A percentile compares a stretch with the other conserved stretches of the same genome.
Conservation (phyloP, 2,888 invertebrate species). For the Tenthredo distinguenda region DNA sequence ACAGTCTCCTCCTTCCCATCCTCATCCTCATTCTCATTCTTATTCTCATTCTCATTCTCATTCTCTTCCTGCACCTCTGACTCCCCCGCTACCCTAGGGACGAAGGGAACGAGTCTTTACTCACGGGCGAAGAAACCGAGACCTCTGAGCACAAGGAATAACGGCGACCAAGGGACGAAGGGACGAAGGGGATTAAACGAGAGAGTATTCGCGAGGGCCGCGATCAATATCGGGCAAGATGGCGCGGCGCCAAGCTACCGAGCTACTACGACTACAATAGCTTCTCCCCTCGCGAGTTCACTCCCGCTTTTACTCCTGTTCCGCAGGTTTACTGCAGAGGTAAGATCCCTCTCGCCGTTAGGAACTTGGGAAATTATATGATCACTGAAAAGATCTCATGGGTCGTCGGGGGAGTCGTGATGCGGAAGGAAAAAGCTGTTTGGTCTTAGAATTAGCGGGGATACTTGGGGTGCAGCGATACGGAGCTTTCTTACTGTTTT, state of each 20-base stretch:
- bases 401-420: not conserved
- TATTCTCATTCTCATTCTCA: not conserved
- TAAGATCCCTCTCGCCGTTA: not conserved
- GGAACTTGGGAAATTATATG: not conserved
- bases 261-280: constrained; percentile 76
- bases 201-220: constrained; percentile 75
- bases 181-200: constrained; percentile 55
- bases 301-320: constrained; percentile 51
- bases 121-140: constrained; percentile 29
- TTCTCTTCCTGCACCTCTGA: not conserved
- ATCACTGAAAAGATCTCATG: not conserved
- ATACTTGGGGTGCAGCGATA: not conserved
- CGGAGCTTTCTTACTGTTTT: not conserved
- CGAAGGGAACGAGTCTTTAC: constrained; percentile 46
- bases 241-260: constrained; percentile 75
- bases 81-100: constrained; percentile 19
- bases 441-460: not conserved
- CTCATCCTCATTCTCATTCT: not conserved
- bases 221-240: constrained; percentile 78
- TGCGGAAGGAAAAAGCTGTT: not conserved
- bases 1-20: constrained; percentile 44
- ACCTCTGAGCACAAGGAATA: constrained; percentile 57
- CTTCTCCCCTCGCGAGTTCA: constrained; percentile 61
- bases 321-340: not conserved
- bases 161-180: constrained; percentile 59